These are phyloP conservation scores for Actinia equina DNA, from an alignment of 64 coral and sea anemone species.

Conservation along the genomic window DNA sequence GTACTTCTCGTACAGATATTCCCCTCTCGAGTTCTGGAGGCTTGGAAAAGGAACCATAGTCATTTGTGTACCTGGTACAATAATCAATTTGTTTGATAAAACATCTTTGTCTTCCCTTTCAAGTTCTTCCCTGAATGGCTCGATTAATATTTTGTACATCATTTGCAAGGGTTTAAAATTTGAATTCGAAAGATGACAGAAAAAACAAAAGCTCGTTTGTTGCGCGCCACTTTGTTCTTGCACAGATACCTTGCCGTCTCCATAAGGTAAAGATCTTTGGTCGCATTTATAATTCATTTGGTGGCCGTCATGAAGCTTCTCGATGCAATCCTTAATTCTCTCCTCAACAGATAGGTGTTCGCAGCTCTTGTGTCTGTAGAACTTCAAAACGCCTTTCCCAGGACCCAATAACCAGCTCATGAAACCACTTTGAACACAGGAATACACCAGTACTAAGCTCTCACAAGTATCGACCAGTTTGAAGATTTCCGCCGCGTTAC, in stretches of 20 bases:
- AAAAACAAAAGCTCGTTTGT: constrained; percentile 28
- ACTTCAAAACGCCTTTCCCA: constrained; percentile 68
- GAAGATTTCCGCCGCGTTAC: constrained; percentile 49
- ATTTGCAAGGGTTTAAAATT: constrained; percentile 46
- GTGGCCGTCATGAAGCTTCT: constrained; percentile 42
- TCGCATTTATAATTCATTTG: constrained; percentile 60
- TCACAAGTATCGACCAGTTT: constrained; percentile 37
- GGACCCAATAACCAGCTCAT: constrained; percentile 69
- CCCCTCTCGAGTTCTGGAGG: constrained; percentile 50
- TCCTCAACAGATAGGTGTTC: constrained; percentile 41
- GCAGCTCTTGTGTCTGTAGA: constrained; percentile 61
- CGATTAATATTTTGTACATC: constrained; percentile 34
- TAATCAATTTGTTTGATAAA: constrained; percentile 33
- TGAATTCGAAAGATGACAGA: neutral
- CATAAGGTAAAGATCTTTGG: constrained; percentile 66
- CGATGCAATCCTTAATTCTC: constrained; percentile 57
- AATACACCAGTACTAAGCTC: constrained; percentile 59
- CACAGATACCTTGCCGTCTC: neutral
- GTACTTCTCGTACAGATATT: constrained; percentile 45
- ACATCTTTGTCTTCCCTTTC: constrained; percentile 16
- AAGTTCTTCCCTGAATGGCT: constrained; percentile 43
- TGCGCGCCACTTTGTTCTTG: neutral
- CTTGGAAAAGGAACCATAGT: constrained; percentile 66
- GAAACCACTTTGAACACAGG: constrained; percentile 56
- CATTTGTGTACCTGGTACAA: constrained; percentile 61